Conservation (phyloP, 1,140 invertebrate species). For the Orussus abietinus region DNA sequence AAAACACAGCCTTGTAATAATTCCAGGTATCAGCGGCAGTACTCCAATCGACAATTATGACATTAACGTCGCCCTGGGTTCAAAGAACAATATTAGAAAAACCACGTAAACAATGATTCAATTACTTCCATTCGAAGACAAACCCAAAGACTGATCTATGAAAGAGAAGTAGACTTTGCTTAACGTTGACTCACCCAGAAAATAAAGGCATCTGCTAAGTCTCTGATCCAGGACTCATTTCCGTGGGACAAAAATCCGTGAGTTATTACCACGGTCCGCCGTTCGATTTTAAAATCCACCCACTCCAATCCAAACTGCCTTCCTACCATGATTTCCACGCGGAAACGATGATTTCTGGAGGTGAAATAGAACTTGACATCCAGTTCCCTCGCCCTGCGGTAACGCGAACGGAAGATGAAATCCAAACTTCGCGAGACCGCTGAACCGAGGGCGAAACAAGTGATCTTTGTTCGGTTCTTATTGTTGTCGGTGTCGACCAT, state of each 20-base stretch:
- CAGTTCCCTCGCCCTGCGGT: constrained; percentile 23
- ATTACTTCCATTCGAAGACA: background rate
- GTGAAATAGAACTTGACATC: constrained; percentile 41
- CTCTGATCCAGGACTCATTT: constrained; percentile 51
- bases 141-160: constrained; percentile 1
- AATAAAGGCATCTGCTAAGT: constrained; percentile 54
- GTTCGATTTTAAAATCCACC: constrained; percentile 52
- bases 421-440: constrained; percentile 23
- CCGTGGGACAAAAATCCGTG: constrained; percentile 59
- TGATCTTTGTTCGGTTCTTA: constrained; percentile 19
- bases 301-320: constrained; percentile 58
- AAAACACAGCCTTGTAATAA: constrained; percentile 59
- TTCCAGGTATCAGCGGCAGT: constrained; percentile 58
- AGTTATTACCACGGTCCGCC: constrained; percentile 55
- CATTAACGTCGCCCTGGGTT: constrained; percentile 55
- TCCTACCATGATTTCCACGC: constrained; percentile 37
- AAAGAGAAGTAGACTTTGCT: constrained; percentile 8
- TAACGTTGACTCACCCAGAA: constrained; percentile 44
- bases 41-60: constrained; percentile 60
- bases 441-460: constrained; percentile 40
- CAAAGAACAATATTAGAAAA: constrained; percentile 1
- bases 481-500: background rate
- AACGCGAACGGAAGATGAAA: constrained; percentile 27
- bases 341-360: constrained; percentile 27
- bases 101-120: background rate